Base-by-base conservation (phyloP, 2,888 invertebrate genomes). In the Parochlus steinenii region DNA sequence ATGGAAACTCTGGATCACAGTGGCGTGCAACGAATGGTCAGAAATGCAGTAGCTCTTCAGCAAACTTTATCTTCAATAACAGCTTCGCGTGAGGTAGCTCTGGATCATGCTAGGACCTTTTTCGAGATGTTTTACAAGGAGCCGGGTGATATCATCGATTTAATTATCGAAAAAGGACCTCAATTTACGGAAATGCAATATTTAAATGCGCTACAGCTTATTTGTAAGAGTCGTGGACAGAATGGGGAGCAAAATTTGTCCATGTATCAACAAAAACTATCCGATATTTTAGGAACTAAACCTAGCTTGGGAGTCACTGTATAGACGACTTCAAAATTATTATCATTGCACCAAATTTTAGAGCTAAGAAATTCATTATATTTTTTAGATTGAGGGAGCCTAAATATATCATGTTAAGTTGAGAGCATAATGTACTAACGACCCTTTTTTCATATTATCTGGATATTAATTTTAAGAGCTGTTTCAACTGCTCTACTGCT, bases 51-150 rank as follows among this genome's bases (percentile, higher is more conserved):
- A 55, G 75, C 81, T 1, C 61, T 89, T 17, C 86, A 87, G 51
- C 85, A 86, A 54, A 80, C 80, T 5, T 56, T 87, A n/a, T 75
- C 82, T 25, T 78, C 78, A 50, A 81, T 87, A 38, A 85, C 85
- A 2, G 73, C 78, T 61, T 72, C 76, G 1, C 63, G 82, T 39
- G 83, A 85, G 58, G 65, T 81, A 10, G 82, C 83, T 12, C 64
- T 95, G 46, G 90, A 92, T 57, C 75, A 86, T 49, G 92, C 93
- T 1, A 69, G 85, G 47, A 74, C 76, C 45, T 93, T 87, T 61
- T 83, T 85, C 50, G 85, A 89, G 47, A 65, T 93, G 44, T 74
- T 92, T 40, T 77, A 80, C 44, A 69, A 75, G 48, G 67, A 75
- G 15, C 85, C 85, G 1, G 81, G 89, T 61, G 85, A 82, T 55